Evolutionary conservation across 2,888 invertebrate genomes (phyloP), one percentile per base, ranked within the genome.

Genomic region (Yponomeuta cagnagella): DNA sequence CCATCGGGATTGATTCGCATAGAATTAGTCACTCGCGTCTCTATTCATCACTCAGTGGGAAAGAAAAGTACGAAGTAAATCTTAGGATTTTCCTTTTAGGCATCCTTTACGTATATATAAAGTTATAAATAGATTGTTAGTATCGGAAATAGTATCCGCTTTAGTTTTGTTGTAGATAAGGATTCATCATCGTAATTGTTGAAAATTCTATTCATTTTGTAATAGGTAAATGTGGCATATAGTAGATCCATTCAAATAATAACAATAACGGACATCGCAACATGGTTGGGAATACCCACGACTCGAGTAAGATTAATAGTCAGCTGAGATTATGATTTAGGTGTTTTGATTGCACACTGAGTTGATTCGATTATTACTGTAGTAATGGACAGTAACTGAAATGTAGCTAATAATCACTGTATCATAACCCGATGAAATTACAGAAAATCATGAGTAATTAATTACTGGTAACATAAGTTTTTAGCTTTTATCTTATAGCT

Each of bases 251-350:
- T 58, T 58, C 52, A 15, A 58, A 58, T 58, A 58, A 58, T 58
- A 58, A 58, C 52, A 58, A 58, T 58, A 58, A 58, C 52, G 15
- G 52, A 58, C 52, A 58, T 58, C 52, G 52, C 52, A 58, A 58
- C 52, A 58, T 58, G 52, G 52, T 58, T 58, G 15, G 12, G 52
- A 58, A 58, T 15, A 58, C 52, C 52, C 52, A 15, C 15, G 52
- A 58, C 52, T 58, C 15, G 52, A 58, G 52, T 12, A 58, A 58
- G 52, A 58, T 58, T 58, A 58, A 58, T 58, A 58, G 52, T 58
- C 15, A 58, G 52, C 52, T 58, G 15, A 12, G 52, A 58, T 58
- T 58, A 58, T 58, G 52, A 58, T 58, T 15, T 58, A 58, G 52
- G 15, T 12, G 52, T 12, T 58, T 58, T 58, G 52, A 58, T 58